Conservation (phyloP, 2,888 invertebrate species). For the Noctua comes region DNA sequence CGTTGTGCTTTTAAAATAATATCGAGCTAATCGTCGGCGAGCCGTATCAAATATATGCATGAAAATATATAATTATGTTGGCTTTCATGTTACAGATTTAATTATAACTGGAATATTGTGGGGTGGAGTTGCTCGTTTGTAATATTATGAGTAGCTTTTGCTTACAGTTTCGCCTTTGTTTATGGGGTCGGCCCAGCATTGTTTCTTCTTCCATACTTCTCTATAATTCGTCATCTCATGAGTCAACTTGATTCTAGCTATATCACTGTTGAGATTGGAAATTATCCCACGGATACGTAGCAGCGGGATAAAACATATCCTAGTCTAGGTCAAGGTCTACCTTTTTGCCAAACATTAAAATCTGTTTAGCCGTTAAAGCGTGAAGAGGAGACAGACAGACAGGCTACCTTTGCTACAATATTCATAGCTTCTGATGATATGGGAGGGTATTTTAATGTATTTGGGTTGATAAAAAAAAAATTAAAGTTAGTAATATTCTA, state of each 20-base stretch:
- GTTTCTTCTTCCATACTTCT: background rate
- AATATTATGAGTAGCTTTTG: background rate
- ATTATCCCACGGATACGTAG: background rate
- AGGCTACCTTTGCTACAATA: background rate
- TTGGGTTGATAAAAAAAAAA: background rate
- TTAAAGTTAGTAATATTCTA: too few species aligned
- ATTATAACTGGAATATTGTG: constrained; percentile 36
- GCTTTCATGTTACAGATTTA: constrained; percentile 44
- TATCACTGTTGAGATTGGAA: background rate
- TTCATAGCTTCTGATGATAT: background rate
- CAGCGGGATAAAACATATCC: background rate
- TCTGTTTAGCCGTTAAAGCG: background rate
- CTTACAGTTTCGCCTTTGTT: background rate
- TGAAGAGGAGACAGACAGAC: background rate
- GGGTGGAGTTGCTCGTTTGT: background rate
- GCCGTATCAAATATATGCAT: constrained; percentile 44
- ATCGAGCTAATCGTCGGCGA: constrained; percentile 37
- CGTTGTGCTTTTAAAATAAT: constrained; percentile 54
- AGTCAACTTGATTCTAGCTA: background rate
- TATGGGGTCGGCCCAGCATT: background rate
- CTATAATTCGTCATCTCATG: background rate
- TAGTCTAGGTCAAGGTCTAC: background rate
- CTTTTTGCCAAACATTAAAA: background rate
- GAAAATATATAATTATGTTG: constrained; percentile 47
- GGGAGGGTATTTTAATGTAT: background rate